Conservation (phyloP, 2,888 invertebrate species). For the Caenorhabditis drosophilae region DNA sequence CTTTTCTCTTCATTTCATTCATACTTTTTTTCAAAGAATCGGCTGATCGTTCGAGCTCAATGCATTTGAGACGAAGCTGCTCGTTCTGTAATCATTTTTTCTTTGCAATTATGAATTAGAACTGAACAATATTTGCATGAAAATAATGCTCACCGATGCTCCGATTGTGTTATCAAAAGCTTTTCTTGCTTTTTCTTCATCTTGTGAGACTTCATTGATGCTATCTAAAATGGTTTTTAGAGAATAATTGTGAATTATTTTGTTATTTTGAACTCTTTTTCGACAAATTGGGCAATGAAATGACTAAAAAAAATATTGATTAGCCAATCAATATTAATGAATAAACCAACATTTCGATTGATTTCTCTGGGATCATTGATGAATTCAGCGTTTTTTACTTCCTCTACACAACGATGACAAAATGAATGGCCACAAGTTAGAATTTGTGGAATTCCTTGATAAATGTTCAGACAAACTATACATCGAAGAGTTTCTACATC, state of each 20-base stretch:
- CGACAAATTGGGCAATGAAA: slow-evolving; percentile 33
- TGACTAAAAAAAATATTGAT: slow-evolving; percentile 7
- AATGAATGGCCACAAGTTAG: slow-evolving; percentile 35
- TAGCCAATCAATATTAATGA: neutral
- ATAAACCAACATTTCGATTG: slow-evolving; percentile 13
- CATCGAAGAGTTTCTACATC: slow-evolving; percentile 29
- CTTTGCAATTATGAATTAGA: neutral
- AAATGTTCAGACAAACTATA: slow-evolving; percentile 23
- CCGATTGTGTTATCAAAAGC: slow-evolving; percentile 27
- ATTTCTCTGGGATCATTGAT: slow-evolving; percentile 8
- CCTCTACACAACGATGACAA: slow-evolving; percentile 27
- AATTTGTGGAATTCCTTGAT: slow-evolving; percentile 15
- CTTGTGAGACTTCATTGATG: slow-evolving; percentile 26
- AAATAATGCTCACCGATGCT: slow-evolving; percentile 12
- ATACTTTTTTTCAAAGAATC: slow-evolving; percentile 13
- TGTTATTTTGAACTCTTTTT: slow-evolving; percentile 14
- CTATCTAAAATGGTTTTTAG: slow-evolving; percentile 31
- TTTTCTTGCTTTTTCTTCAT: slow-evolving; percentile 20
- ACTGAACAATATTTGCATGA: no score
- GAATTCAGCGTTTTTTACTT: slow-evolving; percentile 12
- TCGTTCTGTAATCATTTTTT: slow-evolving; percentile 27
- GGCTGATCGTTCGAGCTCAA: slow-evolving; percentile 15
- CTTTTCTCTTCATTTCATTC: slow-evolving; percentile 8
- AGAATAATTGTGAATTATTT: slow-evolving; percentile 15
- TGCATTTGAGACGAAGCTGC: slow-evolving; percentile 26